These are phyloP conservation scores for Macrocentrus cingulum DNA, from an alignment of 1,140 invertebrate genomes.

Conservation along the genomic window DNA sequence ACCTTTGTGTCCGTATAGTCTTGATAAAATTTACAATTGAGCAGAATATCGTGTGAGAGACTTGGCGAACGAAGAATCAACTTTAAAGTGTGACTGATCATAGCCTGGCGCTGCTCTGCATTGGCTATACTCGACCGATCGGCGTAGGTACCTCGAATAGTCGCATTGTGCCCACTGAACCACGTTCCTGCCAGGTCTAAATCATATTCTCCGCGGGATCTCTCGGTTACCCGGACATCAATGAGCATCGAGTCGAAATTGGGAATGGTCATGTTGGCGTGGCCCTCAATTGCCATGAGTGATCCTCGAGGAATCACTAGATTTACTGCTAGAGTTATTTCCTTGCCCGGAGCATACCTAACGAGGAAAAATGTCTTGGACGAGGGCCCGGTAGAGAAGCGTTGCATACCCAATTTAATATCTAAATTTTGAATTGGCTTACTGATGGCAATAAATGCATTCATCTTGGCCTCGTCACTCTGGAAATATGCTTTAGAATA, in stretches of 20 bases:
- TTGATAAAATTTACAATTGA: constrained; percentile 64
- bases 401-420: constrained; percentile 54
- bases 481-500: constrained; percentile 59
- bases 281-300: constrained; percentile 62
- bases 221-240: constrained; percentile 62
- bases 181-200: constrained; percentile 71
- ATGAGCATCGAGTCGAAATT: constrained; percentile 65
- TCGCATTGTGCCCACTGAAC: constrained; percentile 76
- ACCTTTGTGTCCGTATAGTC: constrained; percentile 65
- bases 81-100: constrained; percentile 69
- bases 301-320: constrained; percentile 59
- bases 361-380: constrained; percentile 50
- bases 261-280: constrained; percentile 65
- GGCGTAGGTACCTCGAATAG: constrained; percentile 69
- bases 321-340: constrained; percentile 61
- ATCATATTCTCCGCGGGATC: constrained; percentile 61
- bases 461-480: constrained; percentile 53
- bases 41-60: constrained; percentile 65
- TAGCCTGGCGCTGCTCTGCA: constrained; percentile 41
- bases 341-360: constrained; percentile 62
- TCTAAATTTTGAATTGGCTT: constrained; percentile 58
- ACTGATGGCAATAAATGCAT: constrained; percentile 50
- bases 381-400: constrained; percentile 43
- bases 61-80: constrained; percentile 69
- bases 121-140: constrained; percentile 61